Conservation (phyloP, 2,113 vertebrate genomes). For the Probosciger aterrimus region DNA sequence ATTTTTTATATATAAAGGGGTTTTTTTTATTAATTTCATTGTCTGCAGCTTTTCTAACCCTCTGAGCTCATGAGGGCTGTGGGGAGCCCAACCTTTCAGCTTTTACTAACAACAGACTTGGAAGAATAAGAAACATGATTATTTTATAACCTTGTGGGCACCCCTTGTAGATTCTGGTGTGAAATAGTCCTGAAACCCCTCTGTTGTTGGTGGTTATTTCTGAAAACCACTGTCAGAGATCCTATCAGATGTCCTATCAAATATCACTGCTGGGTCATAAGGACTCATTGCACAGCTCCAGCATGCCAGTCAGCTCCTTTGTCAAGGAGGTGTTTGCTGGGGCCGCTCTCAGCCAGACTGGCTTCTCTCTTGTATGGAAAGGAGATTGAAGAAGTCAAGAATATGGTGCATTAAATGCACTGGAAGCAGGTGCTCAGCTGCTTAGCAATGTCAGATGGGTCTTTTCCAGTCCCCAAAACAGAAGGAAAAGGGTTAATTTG, state of each 20-base stretch:
- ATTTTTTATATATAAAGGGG: not conserved
- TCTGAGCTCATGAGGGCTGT: not conserved
- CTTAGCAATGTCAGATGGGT: not conserved
- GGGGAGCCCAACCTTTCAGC: not conserved
- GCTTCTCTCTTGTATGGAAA: not conserved
- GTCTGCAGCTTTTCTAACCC: not conserved
- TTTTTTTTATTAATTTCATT: not conserved
- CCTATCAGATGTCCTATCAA: not conserved
- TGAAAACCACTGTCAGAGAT: not conserved
- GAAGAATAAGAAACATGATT: not conserved
- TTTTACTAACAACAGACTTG: not conserved
- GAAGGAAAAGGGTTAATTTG: not conserved
- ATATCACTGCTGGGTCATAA: not conserved
- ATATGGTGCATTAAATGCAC: not conserved
- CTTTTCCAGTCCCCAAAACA: not conserved
- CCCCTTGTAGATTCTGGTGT: not conserved
- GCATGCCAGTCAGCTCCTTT: not conserved
- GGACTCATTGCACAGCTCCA: not conserved
- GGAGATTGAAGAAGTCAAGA: not conserved
- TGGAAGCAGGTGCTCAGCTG: not conserved
- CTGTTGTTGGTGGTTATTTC: not conserved
- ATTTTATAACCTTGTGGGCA: not conserved
- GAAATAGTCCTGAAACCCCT: not conserved
- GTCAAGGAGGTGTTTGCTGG: not conserved
- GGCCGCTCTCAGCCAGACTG: not conserved